A percentile compares a stretch with the other conserved stretches of the same genome.
Conservation (phyloP, 2,797 vertebrate species). For the Thalassophryne amazonica region DNA sequence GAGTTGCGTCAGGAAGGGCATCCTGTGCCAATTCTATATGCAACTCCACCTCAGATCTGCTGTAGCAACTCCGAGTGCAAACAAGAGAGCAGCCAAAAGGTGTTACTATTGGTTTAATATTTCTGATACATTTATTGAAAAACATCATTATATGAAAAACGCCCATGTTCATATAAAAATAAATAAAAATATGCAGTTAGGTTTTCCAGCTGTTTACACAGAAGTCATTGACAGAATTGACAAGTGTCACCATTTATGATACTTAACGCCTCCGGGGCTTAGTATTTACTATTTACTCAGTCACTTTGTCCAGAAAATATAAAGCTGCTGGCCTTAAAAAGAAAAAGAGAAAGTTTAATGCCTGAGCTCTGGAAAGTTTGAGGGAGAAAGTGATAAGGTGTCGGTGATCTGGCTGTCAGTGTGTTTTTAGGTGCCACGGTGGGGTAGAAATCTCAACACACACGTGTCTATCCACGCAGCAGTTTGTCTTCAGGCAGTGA, state of each 20-base stretch:
- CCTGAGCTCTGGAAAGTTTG: neutral
- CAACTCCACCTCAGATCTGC: no score
- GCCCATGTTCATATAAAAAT: slow-evolving; percentile 46
- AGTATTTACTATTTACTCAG: slow-evolving; percentile 4
- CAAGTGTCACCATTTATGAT: slow-evolving; percentile 3
- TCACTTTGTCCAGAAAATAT: slow-evolving; percentile 13
- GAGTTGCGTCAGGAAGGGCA: no score
- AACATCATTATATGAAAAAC: slow-evolving; percentile 21
- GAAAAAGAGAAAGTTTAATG: neutral
- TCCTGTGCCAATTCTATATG: no score
- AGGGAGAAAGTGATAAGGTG: neutral
- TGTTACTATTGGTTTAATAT: no score
- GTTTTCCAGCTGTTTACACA: slow-evolving; percentile 35
- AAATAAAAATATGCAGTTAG: slow-evolving; percentile 41
- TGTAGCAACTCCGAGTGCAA: no score
- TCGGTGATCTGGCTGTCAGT: neutral
- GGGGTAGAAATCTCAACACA: neutral
- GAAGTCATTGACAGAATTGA: slow-evolving; percentile 13
- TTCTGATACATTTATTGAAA: slow-evolving; percentile 41
- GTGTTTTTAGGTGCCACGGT: neutral
- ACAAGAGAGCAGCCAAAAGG: no score
- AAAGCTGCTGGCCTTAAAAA: neutral
- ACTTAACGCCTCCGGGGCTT: slow-evolving; percentile 57
- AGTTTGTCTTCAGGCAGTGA: slow-evolving; percentile 10
- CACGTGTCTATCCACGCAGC: neutral